Evolutionary conservation across 2,113 vertebrate species (phyloP).

Genomic region (Pteropus alecto): DNA sequence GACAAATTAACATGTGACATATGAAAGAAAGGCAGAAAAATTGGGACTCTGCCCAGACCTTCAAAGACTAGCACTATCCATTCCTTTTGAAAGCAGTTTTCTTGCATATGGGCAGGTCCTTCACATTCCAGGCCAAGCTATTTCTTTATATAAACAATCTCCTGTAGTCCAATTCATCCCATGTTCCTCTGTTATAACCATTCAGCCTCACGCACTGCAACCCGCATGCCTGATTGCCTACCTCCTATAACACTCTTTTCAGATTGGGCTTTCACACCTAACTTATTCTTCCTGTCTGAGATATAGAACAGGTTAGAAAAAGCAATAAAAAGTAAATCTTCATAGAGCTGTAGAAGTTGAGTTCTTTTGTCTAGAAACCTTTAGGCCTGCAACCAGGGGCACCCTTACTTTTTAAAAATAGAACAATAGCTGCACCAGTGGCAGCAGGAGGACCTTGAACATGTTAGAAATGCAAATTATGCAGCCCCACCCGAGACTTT

Average conservation of each 20-base stretch:
- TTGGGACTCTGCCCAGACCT: constrained; percentile 71
- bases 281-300: not conserved
- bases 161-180: not conserved
- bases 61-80: constrained; percentile 52
- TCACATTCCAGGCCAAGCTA: constrained; percentile 34
- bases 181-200: not conserved
- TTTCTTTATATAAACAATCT: constrained; percentile 60
- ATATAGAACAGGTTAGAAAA: not conserved
- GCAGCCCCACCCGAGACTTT: not conserved
- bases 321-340: not conserved
- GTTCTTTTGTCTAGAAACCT: not conserved
- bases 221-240: not conserved
- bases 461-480: not conserved
- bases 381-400: not conserved
- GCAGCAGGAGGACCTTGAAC: not conserved
- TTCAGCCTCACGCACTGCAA: not conserved
- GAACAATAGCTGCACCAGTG: not conserved
- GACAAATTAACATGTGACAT: constrained; percentile 60
- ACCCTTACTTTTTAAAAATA: not conserved
- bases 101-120: constrained; percentile 14
- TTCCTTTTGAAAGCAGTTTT: constrained; percentile 20
- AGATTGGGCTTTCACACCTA: not conserved
- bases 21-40: constrained; percentile 54
- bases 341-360: not conserved
- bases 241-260: not conserved